These are phyloP conservation scores for Eledona agricola DNA, from an alignment of 2,888 invertebrate species.

Conservation along the genomic window DNA sequence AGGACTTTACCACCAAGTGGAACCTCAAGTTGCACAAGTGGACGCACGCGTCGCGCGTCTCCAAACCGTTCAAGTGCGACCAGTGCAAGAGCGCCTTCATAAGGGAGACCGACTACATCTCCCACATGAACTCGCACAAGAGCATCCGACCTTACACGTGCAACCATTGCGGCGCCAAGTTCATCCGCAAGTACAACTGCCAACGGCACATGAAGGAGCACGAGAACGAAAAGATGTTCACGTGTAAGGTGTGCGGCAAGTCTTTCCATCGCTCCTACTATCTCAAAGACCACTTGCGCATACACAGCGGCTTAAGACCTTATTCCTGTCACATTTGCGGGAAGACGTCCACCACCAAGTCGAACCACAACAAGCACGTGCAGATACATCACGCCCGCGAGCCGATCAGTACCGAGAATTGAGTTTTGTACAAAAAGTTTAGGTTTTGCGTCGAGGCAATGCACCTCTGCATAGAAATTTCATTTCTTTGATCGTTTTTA, in stretches of 20 bases:
- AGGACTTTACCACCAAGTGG: slow-evolving; percentile 89
- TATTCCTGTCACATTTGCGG: slow-evolving; percentile 89
- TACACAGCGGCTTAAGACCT: slow-evolving; percentile 83
- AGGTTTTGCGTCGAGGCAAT: slow-evolving; percentile 18
- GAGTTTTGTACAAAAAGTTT: slow-evolving; percentile 46
- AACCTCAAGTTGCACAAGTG: slow-evolving; percentile 88
- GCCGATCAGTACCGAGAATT: slow-evolving; percentile 85
- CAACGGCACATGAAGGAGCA: slow-evolving; percentile 86
- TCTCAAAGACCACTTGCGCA: slow-evolving; percentile 85
- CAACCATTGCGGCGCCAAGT: slow-evolving; percentile 89
- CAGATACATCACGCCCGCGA: slow-evolving; percentile 90
- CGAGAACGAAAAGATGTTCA: slow-evolving; percentile 78
- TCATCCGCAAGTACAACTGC: slow-evolving; percentile 88
- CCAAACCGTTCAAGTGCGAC: slow-evolving; percentile 86
- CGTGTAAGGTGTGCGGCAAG: slow-evolving; percentile 82
- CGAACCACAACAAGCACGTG: slow-evolving; percentile 90
- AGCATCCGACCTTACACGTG: slow-evolving; percentile 87
- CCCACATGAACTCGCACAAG: slow-evolving; percentile 87
- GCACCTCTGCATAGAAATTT: no score
- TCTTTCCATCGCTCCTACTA: slow-evolving; percentile 88
- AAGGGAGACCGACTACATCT: slow-evolving; percentile 79
- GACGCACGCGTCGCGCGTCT: slow-evolving; percentile 85
- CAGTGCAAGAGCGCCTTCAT: slow-evolving; percentile 87
- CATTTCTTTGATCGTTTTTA: slow-evolving; percentile 31
- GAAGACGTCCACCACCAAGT: slow-evolving; percentile 88